These are phyloP conservation scores for Cheiracanthium punctorium DNA, from an alignment of 2,888 invertebrate genomes.

Conservation along the genomic window DNA sequence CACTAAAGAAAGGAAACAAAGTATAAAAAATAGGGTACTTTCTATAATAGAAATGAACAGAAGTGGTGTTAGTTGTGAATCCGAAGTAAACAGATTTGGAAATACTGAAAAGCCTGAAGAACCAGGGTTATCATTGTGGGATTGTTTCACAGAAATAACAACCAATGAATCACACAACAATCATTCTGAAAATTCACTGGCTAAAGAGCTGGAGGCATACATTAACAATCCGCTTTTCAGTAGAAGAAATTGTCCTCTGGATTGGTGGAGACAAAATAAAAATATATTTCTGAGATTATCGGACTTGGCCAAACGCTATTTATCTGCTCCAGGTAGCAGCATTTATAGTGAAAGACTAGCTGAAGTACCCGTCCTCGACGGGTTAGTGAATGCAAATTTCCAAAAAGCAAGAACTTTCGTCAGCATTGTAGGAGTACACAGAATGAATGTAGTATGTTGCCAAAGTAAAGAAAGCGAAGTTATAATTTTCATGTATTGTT, in stretches of 20 bases:
- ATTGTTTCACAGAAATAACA: not conserved
- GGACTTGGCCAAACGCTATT: not conserved
- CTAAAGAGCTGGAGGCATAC: not conserved
- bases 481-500: too few species aligned
- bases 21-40: not conserved
- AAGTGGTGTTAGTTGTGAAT: not conserved
- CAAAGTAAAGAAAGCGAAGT: too few species aligned
- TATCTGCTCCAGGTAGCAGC: conserved; percentile 12
- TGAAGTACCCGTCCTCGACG: too few species aligned
- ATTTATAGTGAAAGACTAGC: not conserved
- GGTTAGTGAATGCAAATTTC: too few species aligned
- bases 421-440: too few species aligned
- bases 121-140: not conserved
- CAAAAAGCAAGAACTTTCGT: too few species aligned
- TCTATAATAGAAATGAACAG: not conserved
- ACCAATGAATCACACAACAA: not conserved
- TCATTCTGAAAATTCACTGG: not conserved
- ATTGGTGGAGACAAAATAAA: conserved; percentile 1
- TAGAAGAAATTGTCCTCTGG: not conserved
- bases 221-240: not conserved
- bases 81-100: not conserved
- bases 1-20: not conserved
- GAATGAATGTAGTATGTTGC: too few species aligned
- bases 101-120: not conserved
- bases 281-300: not conserved